These are phyloP conservation scores for Rhombomys opimus DNA, from an alignment of 2,113 vertebrate species.

Conservation along the genomic window DNA sequence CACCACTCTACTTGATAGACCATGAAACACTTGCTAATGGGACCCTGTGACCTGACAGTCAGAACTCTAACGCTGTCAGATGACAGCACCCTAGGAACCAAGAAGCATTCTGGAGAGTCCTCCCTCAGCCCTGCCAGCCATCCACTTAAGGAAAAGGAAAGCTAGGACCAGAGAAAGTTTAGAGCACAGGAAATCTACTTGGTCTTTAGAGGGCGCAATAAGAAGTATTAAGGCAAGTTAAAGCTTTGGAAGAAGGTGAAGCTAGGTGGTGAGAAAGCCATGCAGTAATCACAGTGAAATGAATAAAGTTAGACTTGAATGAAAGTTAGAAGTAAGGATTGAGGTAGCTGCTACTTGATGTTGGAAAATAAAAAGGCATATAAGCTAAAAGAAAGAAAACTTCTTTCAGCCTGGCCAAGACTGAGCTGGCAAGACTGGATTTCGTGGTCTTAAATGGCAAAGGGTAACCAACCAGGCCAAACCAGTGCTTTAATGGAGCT, in stretches of 20 bases:
- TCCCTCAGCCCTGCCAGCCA: neutral
- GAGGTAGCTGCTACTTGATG: neutral
- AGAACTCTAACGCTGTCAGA: neutral
- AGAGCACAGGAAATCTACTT: neutral
- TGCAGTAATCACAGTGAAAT: neutral
- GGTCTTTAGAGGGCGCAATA: neutral
- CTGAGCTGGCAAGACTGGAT: conserved; percentile 60
- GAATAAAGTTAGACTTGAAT: neutral
- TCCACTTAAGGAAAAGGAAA: neutral
- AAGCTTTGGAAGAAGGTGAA: neutral
- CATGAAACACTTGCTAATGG: neutral
- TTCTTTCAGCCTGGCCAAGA: conserved; percentile 56
- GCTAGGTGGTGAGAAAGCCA: neutral
- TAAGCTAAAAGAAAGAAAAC: conserved; percentile 52
- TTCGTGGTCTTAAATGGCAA: conserved; percentile 64
- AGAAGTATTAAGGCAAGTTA: neutral
- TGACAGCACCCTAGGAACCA: neutral
- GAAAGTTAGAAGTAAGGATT: neutral
- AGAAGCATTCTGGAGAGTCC: neutral
- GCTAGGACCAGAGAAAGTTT: neutral
- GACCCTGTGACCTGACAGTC: neutral
- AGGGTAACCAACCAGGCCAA: conserved; percentile 38
- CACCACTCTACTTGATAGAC: neutral
- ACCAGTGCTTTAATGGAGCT: conserved; percentile 44
- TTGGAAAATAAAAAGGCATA: conserved; percentile 36